These are phyloP conservation scores for Pseudomyrmex pallidus DNA, from an alignment of 1,140 invertebrate genomes.

Conservation along the genomic window DNA sequence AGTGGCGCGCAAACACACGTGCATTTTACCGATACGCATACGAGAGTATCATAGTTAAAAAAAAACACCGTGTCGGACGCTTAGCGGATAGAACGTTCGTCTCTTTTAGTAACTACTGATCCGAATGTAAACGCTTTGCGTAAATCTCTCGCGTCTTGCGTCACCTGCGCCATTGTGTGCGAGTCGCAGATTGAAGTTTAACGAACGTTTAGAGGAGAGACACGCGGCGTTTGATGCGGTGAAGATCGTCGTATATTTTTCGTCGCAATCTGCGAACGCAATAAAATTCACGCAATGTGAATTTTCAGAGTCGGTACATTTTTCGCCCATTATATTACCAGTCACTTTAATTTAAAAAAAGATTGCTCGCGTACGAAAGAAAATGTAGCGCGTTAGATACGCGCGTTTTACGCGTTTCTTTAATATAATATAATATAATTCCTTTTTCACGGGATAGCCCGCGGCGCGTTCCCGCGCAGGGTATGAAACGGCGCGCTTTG, in stretches of 20 bases:
- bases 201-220: slow-evolving; percentile 11
- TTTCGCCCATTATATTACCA: background rate
- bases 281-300: background rate
- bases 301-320: background rate
- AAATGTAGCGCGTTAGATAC: no score
- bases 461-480: background rate
- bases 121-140: slow-evolving; percentile 17
- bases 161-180: background rate
- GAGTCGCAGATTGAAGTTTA: slow-evolving; percentile 30
- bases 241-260: background rate
- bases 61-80: slow-evolving; percentile 7
- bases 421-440: slow-evolving; percentile 9
- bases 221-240: background rate
- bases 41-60: background rate
- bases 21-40: background rate
- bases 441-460: background rate
- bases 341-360: background rate
- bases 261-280: background rate
- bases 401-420: background rate
- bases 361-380: no score
- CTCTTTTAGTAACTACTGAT: slow-evolving; percentile 22
- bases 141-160: slow-evolving; percentile 8
- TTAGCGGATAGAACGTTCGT: background rate
- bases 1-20: background rate
- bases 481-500: background rate